Conservation (phyloP, 2,888 invertebrate species). For the Stenchaetothrips biformis region DNA sequence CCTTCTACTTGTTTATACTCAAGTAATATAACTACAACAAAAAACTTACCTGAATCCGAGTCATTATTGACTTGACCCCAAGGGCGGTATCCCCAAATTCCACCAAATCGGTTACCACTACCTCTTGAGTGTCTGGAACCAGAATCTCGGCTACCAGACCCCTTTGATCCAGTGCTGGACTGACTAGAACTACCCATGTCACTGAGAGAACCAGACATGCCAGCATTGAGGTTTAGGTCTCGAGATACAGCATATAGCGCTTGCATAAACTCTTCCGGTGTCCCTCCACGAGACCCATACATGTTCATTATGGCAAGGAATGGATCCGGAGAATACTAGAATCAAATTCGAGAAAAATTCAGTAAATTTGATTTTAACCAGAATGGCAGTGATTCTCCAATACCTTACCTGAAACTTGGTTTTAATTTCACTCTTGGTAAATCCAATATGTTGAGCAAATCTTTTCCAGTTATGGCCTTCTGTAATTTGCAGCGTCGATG, state of each 20-base stretch:
- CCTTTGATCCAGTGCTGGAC: constrained; percentile 29
- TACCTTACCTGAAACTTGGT: constrained; percentile 33
- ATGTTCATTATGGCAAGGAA: constrained; percentile 39
- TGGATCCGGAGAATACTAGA: constrained; percentile 38
- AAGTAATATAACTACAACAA: not conserved
- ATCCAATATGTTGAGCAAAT: constrained; percentile 41
- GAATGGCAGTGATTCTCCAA: not conserved
- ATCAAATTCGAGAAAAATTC: not conserved
- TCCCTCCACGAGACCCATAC: constrained; percentile 40
- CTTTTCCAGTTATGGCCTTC: constrained; percentile 41
- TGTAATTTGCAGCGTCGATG: constrained; percentile 39
- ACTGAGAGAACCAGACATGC: constrained; percentile 29
- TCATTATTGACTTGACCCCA: constrained; percentile 30
- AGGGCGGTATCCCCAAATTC: constrained; percentile 28
- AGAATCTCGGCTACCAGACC: constrained; percentile 31
- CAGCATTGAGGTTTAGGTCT: constrained; percentile 30
- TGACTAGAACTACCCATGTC: constrained; percentile 29
- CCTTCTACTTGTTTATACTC: not conserved
- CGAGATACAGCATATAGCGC: constrained; percentile 40
- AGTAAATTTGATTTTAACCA: not conserved
- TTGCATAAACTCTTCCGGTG: constrained; percentile 42
- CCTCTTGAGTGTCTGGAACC: constrained; percentile 30
- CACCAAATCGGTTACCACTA: constrained; percentile 1
- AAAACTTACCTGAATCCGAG: constrained; percentile 32
- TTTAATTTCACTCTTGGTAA: constrained; percentile 41